phyloP scores from a whole-genome alignment of 2,113 vertebrate species.

The Cisticola juncidis region DNA sequence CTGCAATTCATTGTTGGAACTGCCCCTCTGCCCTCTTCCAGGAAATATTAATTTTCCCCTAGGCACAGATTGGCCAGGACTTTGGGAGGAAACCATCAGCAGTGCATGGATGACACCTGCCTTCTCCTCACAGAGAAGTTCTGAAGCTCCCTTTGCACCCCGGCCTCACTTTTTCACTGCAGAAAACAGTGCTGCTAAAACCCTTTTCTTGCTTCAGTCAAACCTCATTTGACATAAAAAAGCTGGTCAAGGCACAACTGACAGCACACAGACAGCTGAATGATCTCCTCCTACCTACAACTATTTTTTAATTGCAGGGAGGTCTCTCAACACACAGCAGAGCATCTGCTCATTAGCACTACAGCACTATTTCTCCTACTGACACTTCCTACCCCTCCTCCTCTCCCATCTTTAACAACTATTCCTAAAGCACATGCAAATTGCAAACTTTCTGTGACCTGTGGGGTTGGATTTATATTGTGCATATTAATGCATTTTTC shows the following conservation, averaged over 20 bases:
- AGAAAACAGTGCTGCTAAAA: constrained; percentile 12
- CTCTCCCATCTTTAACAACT: constrained; percentile 37
- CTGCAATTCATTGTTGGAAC: background rate
- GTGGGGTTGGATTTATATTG: constrained; percentile 9
- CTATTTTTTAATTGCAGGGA: constrained; percentile 68
- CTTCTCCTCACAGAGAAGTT: background rate
- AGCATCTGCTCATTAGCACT: constrained; percentile 76
- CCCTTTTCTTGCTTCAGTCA: background rate
- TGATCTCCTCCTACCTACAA: constrained; percentile 64
- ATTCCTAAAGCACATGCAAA: constrained; percentile 55
- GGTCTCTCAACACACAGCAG: constrained; percentile 57
- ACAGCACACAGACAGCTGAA: constrained; percentile 49
- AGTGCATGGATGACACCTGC: background rate
- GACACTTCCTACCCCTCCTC: constrained; percentile 52
- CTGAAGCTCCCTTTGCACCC: background rate
- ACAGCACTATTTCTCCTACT: constrained; percentile 52
- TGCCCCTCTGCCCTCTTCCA: background rate
- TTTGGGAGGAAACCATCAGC: background rate
- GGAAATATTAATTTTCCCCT: background rate
- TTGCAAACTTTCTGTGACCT: constrained; percentile 36
- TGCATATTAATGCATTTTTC: constrained; percentile 23
- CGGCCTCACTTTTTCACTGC: background rate
- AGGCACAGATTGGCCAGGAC: rapidly evolving
- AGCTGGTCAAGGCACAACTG: constrained; percentile 63
- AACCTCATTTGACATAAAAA: constrained; percentile 48